Base-by-base conservation (phyloP, 2,888 invertebrate species). In the Celastrina argiolus region DNA sequence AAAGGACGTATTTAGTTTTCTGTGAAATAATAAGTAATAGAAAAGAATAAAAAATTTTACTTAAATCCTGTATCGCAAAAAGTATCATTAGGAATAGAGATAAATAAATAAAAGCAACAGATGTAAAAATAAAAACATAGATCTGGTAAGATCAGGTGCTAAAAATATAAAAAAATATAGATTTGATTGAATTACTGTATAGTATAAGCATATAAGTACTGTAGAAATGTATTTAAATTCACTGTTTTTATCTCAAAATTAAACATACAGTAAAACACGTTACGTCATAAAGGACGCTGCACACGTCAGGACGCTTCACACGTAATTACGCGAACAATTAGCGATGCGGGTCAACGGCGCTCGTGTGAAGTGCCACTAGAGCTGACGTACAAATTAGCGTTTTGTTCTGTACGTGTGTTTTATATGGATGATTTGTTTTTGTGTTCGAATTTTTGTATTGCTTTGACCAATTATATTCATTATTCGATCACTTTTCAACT, bases 291-390 rank as follows among this genome's bases (percentile, higher is more conserved):
- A 26, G 51, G 51, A 51, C 51, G 51, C 51, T 26, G 22, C 45
- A 42, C 16, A 28, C 45, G 61, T n/a, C 59, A 59, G 31, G 59
- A 34, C 59, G 59, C 31, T 58, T 59, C 59, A 59, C 34, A 59
- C 59, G 59, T 34, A 34, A 59, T 59, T 59, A 59, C 59, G 51
- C 51, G 51, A 66, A 72, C 73, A 73, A 71, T 73, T 73, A 70
- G 72, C 72, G 68, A 82, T 78, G 73, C 81, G 74, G 85, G 85
- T 86, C 85, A 82, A 84, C 71, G 66, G 72, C 68, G 69, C 73
- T 73, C 64, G 56, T 63, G 66, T 67, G 67, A 64, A 70, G 70
- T 68, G 69, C 74, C 75, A 73, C 69, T 66, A 74, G 75, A 68
- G 71, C 63, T 66, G 59, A 51, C 51, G 51, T 51, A 51, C 51